Evolutionary conservation across 1,140 invertebrate genomes (phyloP), one percentile per base, ranked within the genome.

Genomic region (Zaprionus ghesquierei): DNA sequence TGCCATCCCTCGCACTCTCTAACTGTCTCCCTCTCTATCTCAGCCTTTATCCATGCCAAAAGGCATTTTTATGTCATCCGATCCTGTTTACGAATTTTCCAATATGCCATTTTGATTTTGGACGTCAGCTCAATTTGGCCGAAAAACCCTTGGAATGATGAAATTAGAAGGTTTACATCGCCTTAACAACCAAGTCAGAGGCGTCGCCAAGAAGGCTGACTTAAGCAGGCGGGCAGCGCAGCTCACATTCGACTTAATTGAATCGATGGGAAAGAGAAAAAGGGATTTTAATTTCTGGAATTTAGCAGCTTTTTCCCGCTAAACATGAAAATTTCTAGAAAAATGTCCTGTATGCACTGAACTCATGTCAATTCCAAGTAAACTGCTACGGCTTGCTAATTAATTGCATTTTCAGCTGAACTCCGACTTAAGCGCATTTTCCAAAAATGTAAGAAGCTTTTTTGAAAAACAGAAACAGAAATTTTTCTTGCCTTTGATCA

Each of bases 1-100:
- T 61, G 50, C 27, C 22, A n/a, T n/a, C 55, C 53, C 64, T 54
- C 44, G 38, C 56, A 53, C 44, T 27, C 22, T 41, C 22, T 10
- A 3, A 27, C 23, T 58, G 20, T 4, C 20, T 4, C 33, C 5
- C 13, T n/a, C 13, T 18, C 35, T 9, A 41, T 41, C 35, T 41
- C 35, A 15, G n/a, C 9, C 35, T 41, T 41, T 41, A 15, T 15
- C n/a, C 35, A 15, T n/a, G 41, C 74, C 55, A 29, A 41, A 69
- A 76, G 66, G 64, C 75, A 61, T 66, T 87, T 86, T 86, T 87
- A 86, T 86, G 82, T 65, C 82, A 86, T 82, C 69, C 68, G 82
- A 86, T 82, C 75, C 75, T 62, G 82, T 79, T 86, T 68, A 76
- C 82, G 72, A 79, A 89, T 79, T 86, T 86, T 76, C 82, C 75